Base-by-base conservation (phyloP, 2,888 invertebrate species). In the Tinea pellionella region DNA sequence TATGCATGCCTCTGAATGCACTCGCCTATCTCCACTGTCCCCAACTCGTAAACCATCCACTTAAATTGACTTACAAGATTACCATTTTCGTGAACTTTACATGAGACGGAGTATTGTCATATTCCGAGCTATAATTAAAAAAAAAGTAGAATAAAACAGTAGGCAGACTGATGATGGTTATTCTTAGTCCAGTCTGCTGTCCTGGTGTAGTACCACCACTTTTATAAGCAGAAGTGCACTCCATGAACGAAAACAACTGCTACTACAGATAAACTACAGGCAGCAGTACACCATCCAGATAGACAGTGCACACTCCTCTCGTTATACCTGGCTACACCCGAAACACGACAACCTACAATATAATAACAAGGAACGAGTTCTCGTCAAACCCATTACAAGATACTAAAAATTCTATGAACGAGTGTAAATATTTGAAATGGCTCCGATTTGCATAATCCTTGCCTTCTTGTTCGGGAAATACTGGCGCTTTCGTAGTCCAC, bases 81-180 rank as follows among this genome's bases (percentile, higher is more conserved):
- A n/a, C n/a, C 47, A 47, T 47, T n/a, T 24, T 24, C 24, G 24
- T 24, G 70, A 69, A 66, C 63, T 65, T 60, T 61, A 62, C 64
- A 66, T 62, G 65, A 66, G 67, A 68, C 65, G 65, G 68, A 71
- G 69, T 69, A 73, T n/a, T n/a, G n/a, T n/a, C n/a, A n/a, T n/a
- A n/a, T n/a, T n/a, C n/a, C n/a, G n/a, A n/a, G n/a, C n/a, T n/a
- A n/a, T n/a, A n/a, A 74, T 68, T 74, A 68, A 68, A 69, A 71
- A 69, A 72, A 69, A 70, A 64, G 68, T 67, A n/a, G n/a, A n/a
- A n/a, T n/a, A n/a, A n/a, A n/a, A n/a, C n/a, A n/a, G n/a, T n/a
- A n/a, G n/a, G n/a, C n/a, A n/a, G n/a, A n/a, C n/a, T n/a, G n/a
- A n/a, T n/a, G n/a, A n/a, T n/a, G n/a, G n/a, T n/a, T n/a, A n/a